Percentiles rank a stretch among this genome's conserved stretches.
Evolutionary conservation across 2,113 vertebrate genomes (phyloP).

Genomic region (Chiloscyllium plagiosum): DNA sequence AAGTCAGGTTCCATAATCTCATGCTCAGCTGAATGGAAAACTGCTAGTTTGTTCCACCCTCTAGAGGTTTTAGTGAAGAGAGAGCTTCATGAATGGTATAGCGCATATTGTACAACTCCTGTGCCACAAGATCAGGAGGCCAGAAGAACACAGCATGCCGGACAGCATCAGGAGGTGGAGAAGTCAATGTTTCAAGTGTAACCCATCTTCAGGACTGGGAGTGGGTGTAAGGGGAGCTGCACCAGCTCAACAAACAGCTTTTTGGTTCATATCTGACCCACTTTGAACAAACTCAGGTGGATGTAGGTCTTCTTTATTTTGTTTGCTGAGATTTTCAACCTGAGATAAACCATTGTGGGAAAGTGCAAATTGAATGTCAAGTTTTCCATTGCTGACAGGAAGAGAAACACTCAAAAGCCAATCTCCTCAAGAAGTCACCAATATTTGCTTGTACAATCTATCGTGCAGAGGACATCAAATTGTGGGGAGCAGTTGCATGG

Average conservation of each 20-base stretch:
- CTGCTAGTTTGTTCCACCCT: background rate
- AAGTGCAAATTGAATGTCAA: background rate
- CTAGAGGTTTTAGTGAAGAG: background rate
- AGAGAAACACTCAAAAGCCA: background rate
- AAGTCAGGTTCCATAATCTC: background rate
- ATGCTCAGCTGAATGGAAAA: background rate
- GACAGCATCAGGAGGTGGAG: no score
- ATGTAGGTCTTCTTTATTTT: background rate
- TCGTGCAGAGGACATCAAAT: background rate
- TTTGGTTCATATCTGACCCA: no score
- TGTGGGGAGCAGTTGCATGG: background rate
- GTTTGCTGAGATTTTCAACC: background rate
- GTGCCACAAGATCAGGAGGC: background rate
- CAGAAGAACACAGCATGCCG: no score
- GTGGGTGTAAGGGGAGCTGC: no score
- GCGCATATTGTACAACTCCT: background rate
- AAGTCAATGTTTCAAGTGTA: no score
- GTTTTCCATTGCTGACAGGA: background rate
- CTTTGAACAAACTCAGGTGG: background rate
- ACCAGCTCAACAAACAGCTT: no score
- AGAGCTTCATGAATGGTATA: background rate
- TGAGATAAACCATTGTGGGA: background rate
- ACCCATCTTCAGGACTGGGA: no score
- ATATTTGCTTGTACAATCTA: background rate
- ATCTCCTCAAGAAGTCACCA: background rate